Evolutionary conservation across 2,888 invertebrate species (phyloP).

Genomic region (Fragum fragum): DNA sequence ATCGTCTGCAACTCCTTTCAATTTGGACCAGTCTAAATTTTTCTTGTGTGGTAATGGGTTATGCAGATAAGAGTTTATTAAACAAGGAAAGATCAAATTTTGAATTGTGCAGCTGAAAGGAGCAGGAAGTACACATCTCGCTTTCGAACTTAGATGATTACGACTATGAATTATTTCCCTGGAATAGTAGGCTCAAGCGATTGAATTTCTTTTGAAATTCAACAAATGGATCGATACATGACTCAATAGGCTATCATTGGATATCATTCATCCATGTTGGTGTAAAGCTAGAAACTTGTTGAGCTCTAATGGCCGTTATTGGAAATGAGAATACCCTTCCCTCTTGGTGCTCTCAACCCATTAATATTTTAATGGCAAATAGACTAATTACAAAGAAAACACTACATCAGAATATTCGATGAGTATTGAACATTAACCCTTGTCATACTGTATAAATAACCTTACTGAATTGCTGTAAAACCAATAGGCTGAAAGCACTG

Average conservation of each 20-base stretch:
- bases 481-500: too few relatives aligned
- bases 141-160: neutral
- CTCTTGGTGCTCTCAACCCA: conserved; percentile 3
- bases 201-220: conserved; percentile 23
- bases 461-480: too few relatives aligned
- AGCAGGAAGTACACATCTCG: neutral
- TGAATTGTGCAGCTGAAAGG: neutral
- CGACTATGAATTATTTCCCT: neutral
- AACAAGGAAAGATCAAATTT: neutral
- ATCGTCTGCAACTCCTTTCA: too few relatives aligned
- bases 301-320: conserved; percentile 32
- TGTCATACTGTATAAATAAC: too few relatives aligned
- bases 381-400: conserved; percentile 26
- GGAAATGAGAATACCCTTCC: conserved; percentile 15
- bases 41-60: too few relatives aligned
- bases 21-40: too few relatives aligned
- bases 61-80: too few relatives aligned
- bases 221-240: conserved; percentile 32
- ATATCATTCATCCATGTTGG: conserved; percentile 20
- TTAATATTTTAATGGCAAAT: conserved; percentile 28
- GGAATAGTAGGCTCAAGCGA: neutral
- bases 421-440: neutral
- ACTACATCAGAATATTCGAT: neutral
- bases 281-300: conserved; percentile 16
- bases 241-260: conserved; percentile 23